A percentile compares a stretch with the other conserved stretches of the same genome.
Conservation (phyloP, 2,888 invertebrate genomes). For the Spisula solida region DNA sequence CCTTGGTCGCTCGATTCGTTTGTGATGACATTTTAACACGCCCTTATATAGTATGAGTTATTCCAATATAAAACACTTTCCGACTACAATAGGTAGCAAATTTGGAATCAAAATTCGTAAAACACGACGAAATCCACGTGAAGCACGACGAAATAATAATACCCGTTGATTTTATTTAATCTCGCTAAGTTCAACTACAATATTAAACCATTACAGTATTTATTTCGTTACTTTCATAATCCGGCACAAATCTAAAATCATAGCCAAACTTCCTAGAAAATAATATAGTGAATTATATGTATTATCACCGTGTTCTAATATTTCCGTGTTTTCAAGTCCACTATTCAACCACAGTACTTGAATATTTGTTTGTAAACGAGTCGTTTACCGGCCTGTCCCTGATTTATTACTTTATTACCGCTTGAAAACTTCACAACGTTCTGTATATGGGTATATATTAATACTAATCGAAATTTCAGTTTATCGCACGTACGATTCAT, state of each 20-base stretch:
- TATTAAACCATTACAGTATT: no score
- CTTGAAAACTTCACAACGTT: background rate
- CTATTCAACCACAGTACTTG: background rate
- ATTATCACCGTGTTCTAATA: background rate
- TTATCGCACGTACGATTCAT: background rate
- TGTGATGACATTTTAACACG: background rate
- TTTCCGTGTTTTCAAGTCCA: background rate
- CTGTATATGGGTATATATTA: background rate
- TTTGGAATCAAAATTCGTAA: background rate
- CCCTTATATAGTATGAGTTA: background rate
- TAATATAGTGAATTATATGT: background rate
- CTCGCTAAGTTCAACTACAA: no score
- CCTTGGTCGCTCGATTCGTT: background rate
- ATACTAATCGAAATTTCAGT: background rate
- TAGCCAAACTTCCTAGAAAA: background rate
- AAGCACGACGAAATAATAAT: background rate
- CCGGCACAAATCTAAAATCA: background rate
- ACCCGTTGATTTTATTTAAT: no score
- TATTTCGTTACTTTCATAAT: background rate
- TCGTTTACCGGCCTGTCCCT: background rate
- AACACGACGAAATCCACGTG: background rate
- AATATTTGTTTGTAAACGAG: background rate
- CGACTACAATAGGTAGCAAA: background rate
- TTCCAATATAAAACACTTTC: background rate
- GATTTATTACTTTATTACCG: conserved; percentile 6